Conservation (phyloP, 2,113 vertebrate genomes). For the Proterorhinus semilunaris region DNA sequence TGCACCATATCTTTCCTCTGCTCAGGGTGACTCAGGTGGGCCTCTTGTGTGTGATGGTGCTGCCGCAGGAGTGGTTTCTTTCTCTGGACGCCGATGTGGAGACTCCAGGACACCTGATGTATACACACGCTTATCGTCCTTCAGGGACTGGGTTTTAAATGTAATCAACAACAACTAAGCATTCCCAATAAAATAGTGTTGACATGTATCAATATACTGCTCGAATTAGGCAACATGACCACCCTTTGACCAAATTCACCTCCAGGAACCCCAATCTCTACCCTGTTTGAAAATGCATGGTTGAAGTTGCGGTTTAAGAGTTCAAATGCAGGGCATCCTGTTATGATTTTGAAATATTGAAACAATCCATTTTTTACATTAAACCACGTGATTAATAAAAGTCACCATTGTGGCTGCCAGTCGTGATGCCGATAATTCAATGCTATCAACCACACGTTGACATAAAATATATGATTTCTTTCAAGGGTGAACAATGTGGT, state of each 20-base stretch:
- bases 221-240: too few relatives aligned
- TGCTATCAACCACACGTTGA: neutral
- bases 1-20: neutral
- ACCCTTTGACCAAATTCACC: too few relatives aligned
- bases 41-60: slow-evolving; percentile 70
- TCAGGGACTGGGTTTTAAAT: slow-evolving; percentile 39
- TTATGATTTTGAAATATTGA: too few relatives aligned
- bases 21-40: neutral
- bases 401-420: too few relatives aligned
- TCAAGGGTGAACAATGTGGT: slow-evolving; percentile 34
- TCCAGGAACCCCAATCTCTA: too few relatives aligned
- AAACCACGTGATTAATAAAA: too few relatives aligned
- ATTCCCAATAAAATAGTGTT: neutral
- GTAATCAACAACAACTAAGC: slow-evolving; percentile 38
- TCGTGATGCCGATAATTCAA: too few relatives aligned
- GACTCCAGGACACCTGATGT: slow-evolving; percentile 58
- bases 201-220: too few relatives aligned
- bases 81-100: slow-evolving; percentile 14
- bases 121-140: slow-evolving; percentile 63
- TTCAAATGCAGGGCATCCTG: too few relatives aligned
- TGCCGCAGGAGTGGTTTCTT: slow-evolving; percentile 80
- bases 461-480: neutral
- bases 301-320: too few relatives aligned
- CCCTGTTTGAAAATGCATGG: too few relatives aligned
- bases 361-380: too few relatives aligned